Conservation (phyloP, 1,140 invertebrate genomes). For the Lepidurus apus region DNA sequence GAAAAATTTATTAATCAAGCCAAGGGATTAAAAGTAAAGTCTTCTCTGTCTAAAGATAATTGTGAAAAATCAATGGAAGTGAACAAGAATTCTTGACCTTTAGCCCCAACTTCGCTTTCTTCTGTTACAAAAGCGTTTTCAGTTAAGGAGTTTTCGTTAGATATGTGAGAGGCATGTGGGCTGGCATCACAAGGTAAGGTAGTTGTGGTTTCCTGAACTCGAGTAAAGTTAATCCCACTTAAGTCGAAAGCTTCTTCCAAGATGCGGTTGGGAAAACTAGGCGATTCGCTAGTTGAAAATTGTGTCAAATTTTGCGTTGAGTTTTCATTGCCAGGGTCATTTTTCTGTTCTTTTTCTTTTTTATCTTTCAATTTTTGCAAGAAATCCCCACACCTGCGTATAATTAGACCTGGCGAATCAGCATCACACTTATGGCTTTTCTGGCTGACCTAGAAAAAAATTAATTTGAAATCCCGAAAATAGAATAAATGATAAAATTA, state of each 20-base stretch:
- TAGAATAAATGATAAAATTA: conserved; percentile 19
- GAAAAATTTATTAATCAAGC: background rate
- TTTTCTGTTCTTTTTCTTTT: background rate
- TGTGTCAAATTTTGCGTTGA: too few relatives aligned
- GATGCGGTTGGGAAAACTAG: background rate
- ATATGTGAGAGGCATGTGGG: background rate
- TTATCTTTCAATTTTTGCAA: conserved; percentile 46
- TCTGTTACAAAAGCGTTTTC: background rate
- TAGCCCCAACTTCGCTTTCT: background rate
- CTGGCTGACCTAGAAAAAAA: conserved; percentile 60
- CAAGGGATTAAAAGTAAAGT: conserved; percentile 6
- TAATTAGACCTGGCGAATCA: conserved; percentile 52
- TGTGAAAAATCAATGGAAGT: background rate
- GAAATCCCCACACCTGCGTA: conserved; percentile 49
- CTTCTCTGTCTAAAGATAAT: background rate
- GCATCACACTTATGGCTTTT: conserved; percentile 69
- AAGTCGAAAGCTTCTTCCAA: background rate
- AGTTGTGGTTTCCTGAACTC: background rate
- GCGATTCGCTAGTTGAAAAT: too few relatives aligned
- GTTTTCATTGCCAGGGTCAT: background rate
- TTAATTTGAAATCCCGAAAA: conserved; percentile 30
- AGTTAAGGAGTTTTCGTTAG: background rate
- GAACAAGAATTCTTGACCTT: background rate
- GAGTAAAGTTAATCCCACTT: background rate
- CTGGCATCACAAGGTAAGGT: background rate